Percentiles rank a stretch among this genome's conserved stretches.
phyloP scores from a whole-genome alignment of 2,113 vertebrate genomes.

The Lasiurus borealis region DNA sequence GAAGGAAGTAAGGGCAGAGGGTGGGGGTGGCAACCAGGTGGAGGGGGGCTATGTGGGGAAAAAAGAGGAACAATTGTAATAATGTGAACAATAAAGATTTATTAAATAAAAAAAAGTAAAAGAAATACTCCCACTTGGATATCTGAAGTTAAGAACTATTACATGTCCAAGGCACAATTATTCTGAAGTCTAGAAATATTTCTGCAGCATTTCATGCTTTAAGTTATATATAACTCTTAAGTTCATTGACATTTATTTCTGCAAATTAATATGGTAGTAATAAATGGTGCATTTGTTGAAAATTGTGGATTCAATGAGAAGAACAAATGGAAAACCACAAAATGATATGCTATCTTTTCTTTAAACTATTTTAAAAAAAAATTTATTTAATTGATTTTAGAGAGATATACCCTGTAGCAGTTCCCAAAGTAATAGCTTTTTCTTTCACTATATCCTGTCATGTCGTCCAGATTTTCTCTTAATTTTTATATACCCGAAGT shows the following conservation, averaged over 20 bases:
- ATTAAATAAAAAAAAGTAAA: neutral
- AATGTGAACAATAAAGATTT: too few species aligned
- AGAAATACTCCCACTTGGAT: neutral
- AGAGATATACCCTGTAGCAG: neutral
- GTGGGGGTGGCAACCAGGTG: too few species aligned
- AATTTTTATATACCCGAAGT: neutral
- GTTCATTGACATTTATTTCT: neutral
- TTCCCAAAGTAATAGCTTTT: neutral
- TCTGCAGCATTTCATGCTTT: neutral
- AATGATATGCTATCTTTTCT: neutral
- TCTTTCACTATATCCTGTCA: neutral
- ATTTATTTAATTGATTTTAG: too few species aligned
- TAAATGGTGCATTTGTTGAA: neutral
- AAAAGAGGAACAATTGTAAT: too few species aligned
- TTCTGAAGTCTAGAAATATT: conserved; percentile 19
- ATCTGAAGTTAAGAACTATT: neutral
- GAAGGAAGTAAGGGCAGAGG: too few species aligned
- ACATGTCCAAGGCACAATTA: neutral
- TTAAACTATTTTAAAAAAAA: neutral
- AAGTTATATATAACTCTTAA: neutral
- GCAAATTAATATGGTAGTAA: neutral
- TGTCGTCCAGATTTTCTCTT: conserved; percentile 22
- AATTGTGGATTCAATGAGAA: neutral
- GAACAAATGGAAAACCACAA: conserved; percentile 29
- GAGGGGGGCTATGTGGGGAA: too few species aligned